Evolutionary conservation across 2,888 invertebrate species (phyloP), one percentile per base, ranked within the genome.

Genomic region (Monochamus alternatus): DNA sequence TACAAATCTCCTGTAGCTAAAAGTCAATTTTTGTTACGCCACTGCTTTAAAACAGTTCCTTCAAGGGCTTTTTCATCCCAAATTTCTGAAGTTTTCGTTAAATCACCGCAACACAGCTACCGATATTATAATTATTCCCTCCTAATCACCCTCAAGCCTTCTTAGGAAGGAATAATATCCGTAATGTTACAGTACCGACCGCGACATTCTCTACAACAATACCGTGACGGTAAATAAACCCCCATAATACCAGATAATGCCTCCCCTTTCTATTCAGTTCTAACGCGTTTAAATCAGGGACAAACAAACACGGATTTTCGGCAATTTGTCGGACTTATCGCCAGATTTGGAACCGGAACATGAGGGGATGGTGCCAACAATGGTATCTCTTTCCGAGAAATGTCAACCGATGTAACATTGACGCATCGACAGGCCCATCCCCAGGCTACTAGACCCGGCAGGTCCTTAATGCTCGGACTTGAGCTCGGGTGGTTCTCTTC

Each of bases 291-390:
- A 62, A 30, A 32, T 38, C 10, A n/a, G 38, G 9, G 51, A 52
- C 44, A 71, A 71, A 71, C 63, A 71, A 71, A 63, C 71, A 71
- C 71, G 76, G 81, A 82, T 82, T 83, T 83, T 81, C 82, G 78
- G 81, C 82, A 79, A 81, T 81, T 81, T 82, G 77, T 81, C 47
- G 75, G 79, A 81, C 82, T 83, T 83, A 82, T 83, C 84, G 78
- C 80, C 79, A 74, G 78, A 77, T 81, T 82, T 83, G 74, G 81
- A 80, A 84, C 86, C 86, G 86, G 85, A 87, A 87, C 86, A 83
- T 82, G 83, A 79, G 78, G 83, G 85, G 85, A 84, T 86, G 85
- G 84, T 85, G 86, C 86, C 85, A 86, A 80, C 72, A 79, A 82
- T 82, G 80, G 81, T 82, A 78, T 75, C 75, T 74, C 75, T 74